phyloP scores from a whole-genome alignment of 2,797 vertebrate species.

The Toxotes lorentzi region DNA sequence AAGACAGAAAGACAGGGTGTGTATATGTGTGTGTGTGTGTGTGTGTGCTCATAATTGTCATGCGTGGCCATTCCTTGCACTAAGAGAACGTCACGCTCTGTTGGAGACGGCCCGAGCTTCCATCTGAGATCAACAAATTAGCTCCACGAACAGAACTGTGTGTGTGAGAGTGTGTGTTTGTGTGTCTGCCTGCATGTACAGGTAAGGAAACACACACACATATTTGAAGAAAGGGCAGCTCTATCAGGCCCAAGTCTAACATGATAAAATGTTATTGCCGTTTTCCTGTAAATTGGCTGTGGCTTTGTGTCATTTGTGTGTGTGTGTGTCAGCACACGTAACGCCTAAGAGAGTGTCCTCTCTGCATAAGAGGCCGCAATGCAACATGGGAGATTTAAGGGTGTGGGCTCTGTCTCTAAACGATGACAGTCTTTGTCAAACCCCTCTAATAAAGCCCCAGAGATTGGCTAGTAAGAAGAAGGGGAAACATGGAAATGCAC shows the following conservation, averaged over 20 bases:
- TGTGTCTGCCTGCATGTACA: constrained; percentile 35
- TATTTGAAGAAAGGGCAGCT: constrained; percentile 91
- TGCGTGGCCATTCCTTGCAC: constrained; percentile 89
- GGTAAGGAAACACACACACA: constrained; percentile 35
- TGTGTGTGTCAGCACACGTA: constrained; percentile 20
- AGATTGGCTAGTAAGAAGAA: constrained; percentile 72
- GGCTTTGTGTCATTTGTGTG: constrained; percentile 68
- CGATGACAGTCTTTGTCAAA: constrained; percentile 94
- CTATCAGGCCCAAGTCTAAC: constrained; percentile 92
- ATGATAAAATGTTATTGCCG: constrained; percentile 96
- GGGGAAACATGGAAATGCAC: constrained; percentile 4
- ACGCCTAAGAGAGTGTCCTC: constrained; percentile 69
- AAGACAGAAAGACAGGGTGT: constrained; percentile 20
- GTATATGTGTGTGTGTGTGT: constrained; percentile 30
- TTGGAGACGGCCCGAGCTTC: constrained; percentile 93
- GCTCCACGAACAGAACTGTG: constrained; percentile 71
- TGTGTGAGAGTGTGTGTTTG: constrained; percentile 23
- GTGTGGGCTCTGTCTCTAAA: constrained; percentile 90
- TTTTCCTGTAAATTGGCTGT: constrained; percentile 95
- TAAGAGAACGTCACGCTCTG: constrained; percentile 93
- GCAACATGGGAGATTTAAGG: constrained; percentile 93
- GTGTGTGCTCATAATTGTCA: constrained; percentile 86
- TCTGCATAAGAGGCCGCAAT: constrained; percentile 91
- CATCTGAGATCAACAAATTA: constrained; percentile 95
- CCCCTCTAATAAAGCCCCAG: constrained; percentile 92